These are phyloP conservation scores for Miltochrista miniata DNA, from an alignment of 2,888 invertebrate genomes.

Conservation along the genomic window DNA sequence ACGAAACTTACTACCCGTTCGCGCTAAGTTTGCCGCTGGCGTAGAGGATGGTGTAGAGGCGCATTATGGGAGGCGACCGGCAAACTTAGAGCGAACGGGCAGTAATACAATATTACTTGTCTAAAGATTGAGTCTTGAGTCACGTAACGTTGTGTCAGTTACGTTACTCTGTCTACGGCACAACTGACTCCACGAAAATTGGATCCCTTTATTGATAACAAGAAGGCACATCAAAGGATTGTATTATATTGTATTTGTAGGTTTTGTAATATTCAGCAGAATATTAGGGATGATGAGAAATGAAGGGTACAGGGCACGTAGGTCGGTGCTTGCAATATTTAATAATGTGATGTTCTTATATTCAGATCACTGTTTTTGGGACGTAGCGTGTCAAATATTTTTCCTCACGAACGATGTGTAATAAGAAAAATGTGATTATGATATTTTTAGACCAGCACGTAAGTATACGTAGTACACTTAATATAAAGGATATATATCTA, in stretches of 20 bases:
- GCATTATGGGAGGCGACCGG: too few species aligned
- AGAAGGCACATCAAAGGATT: slow-evolving; percentile 11
- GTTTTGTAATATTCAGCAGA: neutral
- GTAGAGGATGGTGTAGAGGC: too few species aligned
- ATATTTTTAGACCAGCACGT: too few species aligned
- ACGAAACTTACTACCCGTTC: too few species aligned
- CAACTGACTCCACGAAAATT: slow-evolving; percentile 58
- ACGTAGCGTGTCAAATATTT: neutral
- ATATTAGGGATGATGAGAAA: neutral
- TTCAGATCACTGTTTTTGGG: neutral
- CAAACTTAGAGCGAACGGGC: too few species aligned
- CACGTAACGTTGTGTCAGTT: slow-evolving; percentile 76
- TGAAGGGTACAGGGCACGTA: neutral
- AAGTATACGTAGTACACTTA: too few species aligned
- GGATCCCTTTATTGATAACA: slow-evolving; percentile 66
- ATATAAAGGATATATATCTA: too few species aligned
- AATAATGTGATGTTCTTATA: neutral
- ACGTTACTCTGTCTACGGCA: slow-evolving; percentile 44
- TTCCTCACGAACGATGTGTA: too few species aligned
- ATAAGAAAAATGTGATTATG: too few species aligned
- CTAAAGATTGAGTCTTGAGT: slow-evolving; percentile 60
- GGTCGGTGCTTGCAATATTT: neutral
- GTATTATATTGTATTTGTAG: slow-evolving; percentile 4
- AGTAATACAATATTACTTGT: neutral
- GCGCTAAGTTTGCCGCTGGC: too few species aligned